A percentile compares a stretch with the other conserved stretches of the same genome.
phyloP scores from a whole-genome alignment of 2,888 invertebrate genomes.

The Drepana falcataria region DNA sequence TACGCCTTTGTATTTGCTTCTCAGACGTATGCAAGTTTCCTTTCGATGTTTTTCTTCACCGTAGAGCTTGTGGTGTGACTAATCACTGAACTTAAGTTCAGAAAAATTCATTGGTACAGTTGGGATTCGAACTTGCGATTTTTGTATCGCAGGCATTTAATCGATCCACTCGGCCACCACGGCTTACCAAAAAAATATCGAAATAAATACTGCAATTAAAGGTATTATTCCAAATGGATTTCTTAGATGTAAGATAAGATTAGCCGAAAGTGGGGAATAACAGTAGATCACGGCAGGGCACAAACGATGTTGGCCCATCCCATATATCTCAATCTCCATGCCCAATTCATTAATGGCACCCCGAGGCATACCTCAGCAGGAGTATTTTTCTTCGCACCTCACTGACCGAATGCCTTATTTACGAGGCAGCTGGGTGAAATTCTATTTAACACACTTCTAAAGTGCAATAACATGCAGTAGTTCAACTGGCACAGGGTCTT shows the following conservation, averaged over 20 bases:
- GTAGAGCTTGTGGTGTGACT: no score
- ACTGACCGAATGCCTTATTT: slow-evolving; percentile 39
- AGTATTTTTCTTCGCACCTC: slow-evolving; percentile 50
- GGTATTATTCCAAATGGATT: no score
- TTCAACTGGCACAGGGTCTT: neutral
- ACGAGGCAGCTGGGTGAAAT: slow-evolving; percentile 42
- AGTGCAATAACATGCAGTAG: slow-evolving; percentile 8
- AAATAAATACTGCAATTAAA: no score
- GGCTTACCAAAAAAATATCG: no score
- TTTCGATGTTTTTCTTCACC: no score
- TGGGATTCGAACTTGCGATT: no score
- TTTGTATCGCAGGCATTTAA: no score
- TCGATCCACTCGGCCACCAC: no score
- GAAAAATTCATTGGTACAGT: no score
- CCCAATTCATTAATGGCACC: slow-evolving; percentile 54
- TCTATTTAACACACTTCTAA: slow-evolving; percentile 27
- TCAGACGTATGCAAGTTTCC: no score
- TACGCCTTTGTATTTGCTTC: no score
- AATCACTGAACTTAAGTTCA: no score
- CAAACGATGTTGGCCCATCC: slow-evolving; percentile 31
- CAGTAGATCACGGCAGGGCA: neutral
- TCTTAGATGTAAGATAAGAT: neutral
- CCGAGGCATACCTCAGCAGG: slow-evolving; percentile 21
- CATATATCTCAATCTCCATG: slow-evolving; percentile 41
- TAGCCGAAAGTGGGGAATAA: neutral